Base-by-base conservation (phyloP, 2,797 vertebrate species). In the Cephalopachus bancanus region DNA sequence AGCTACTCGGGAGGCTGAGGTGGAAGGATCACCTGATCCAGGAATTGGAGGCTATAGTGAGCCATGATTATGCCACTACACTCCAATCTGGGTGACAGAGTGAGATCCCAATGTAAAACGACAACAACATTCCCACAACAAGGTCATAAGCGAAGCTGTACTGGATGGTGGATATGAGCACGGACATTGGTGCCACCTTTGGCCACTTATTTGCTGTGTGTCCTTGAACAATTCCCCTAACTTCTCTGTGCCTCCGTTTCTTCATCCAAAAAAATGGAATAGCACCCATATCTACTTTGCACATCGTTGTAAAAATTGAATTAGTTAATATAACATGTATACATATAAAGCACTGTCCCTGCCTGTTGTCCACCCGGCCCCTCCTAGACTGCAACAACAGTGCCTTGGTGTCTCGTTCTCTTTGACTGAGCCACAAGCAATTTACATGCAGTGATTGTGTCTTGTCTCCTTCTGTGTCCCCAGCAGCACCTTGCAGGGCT, bases 161-260 rank as follows among this genome's bases (percentile, higher is more conserved):
- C 24, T 4, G 0, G 4, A 19, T 28, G 12, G 22, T 2, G 11
- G 14, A 5, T 10, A 5, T 11, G 30, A 60, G 6, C 10, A 5
- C 19, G 5, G n/a, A 71, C n/a, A 20, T 71, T 20, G 67, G 80
- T 53, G 26, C 33, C 67, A 65, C 49, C 28, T 59, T 57, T 15
- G 37, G 62, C 17, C 60, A 60, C 14, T 76, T 60, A 33, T 12
- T 65, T 64, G 49, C 33, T 83, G 72, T 53, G 75, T 83, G 65
- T 72, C 83, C 74, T 67, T 69, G 44, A 20, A 20, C 7, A 10
- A 59, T 62, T 57, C 59, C 19, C 16, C 75, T 60, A 37, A 55
- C n/a, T 5, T 83, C 30, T 89, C 57, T 71, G 89, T 37, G 55
- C 15, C 79, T 93, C 57, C 24, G 49, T 80, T 65, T 92, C 71